A percentile compares a stretch with the other conserved stretches of the same genome.
Evolutionary conservation across 1,140 invertebrate genomes (phyloP).

Genomic region (Pogonomyrmex barbatus): DNA sequence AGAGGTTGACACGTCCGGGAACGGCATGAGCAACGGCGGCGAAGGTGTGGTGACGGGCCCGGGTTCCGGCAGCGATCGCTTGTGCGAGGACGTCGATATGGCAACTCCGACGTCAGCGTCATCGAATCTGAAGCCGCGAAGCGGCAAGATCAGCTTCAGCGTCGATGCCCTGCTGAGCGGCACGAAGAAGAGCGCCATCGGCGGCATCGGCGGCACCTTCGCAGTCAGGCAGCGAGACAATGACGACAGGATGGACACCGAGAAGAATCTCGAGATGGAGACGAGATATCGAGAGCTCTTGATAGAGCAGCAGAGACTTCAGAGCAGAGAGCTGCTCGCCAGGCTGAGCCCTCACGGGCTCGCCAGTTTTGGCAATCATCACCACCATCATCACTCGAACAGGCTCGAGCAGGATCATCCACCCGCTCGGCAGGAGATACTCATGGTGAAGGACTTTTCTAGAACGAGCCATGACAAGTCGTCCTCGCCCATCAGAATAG

Average conservation of each 20-base stretch:
- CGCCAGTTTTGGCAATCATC: conserved; percentile 71
- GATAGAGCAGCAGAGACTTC: conserved; percentile 82
- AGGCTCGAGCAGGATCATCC: conserved; percentile 74
- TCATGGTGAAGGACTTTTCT: conserved; percentile 83
- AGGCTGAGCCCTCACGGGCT: conserved; percentile 81
- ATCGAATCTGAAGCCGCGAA: conserved; percentile 83
- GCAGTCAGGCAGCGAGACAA: conserved; percentile 65
- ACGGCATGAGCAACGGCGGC: conserved; percentile 78
- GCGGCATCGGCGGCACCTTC: conserved; percentile 49
- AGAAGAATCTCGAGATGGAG: conserved; percentile 80
- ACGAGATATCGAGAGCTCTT: conserved; percentile 81
- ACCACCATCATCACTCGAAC: conserved; percentile 69
- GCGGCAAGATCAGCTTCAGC: conserved; percentile 85
- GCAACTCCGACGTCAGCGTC: conserved; percentile 83
- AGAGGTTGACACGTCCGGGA: neutral
- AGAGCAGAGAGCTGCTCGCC: conserved; percentile 81
- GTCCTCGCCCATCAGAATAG: conserved; percentile 80
- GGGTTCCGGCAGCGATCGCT: conserved; percentile 75
- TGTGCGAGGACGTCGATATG: conserved; percentile 82
- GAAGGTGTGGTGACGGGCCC: conserved; percentile 80
- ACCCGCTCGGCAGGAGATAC: conserved; percentile 75
- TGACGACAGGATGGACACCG: conserved; percentile 69
- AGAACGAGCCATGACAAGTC: conserved; percentile 80
- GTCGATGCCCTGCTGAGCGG: conserved; percentile 84
- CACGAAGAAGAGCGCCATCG: conserved; percentile 78